Evolutionary conservation across 2,113 vertebrate genomes (phyloP), one percentile per base, ranked within the genome.

Genomic region (Pseudorasbora parva): DNA sequence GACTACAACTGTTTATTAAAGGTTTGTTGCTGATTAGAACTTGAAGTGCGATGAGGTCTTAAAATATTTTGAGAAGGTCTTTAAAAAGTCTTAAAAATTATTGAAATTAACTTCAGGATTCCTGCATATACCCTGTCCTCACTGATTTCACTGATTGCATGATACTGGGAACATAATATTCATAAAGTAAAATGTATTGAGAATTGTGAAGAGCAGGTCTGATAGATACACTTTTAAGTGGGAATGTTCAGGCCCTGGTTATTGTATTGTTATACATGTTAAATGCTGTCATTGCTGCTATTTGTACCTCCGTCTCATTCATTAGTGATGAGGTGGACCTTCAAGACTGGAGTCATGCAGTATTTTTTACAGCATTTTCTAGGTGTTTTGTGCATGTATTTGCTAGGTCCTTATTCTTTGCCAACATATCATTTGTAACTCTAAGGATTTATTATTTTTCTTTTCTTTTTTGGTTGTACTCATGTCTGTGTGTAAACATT

Each of bases 401-500:
- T 72, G 41, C 69, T 72, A 23, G 68, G 6, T 47, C n/a, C 5
- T 41, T 27, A 41, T 72, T 54, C 15, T 27, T 60, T 81, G 30
- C 25, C 54, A 60, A 71, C 8, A 78, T 66, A 81, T 51, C 45
- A 41, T 10, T 78, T 62, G 77, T 41, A 81, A 66, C 71, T 60
- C 74, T 64, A 30, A 30, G 27, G n/a, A 15, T 69, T 78, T 21
- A 2, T 21, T 54, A 21, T 17, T 1, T 54, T 62, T 85, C 47
- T 71, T 62, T 66, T 62, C 15, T 62, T 77, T 73, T 76, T 84
- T 15, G 45, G 45, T 80, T 60, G n/a, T 43, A 41, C 60, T 27
- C 41, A 25, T 8, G 37, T 45, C 43, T 51, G 47, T 85, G 41
- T 72, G 76, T 78, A 81, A 68, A 80, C 33, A n/a, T 82, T 60